Evolutionary conservation across 2,113 vertebrate species (phyloP), one percentile per base, ranked within the genome.

Genomic region (Urocolius indicus): DNA sequence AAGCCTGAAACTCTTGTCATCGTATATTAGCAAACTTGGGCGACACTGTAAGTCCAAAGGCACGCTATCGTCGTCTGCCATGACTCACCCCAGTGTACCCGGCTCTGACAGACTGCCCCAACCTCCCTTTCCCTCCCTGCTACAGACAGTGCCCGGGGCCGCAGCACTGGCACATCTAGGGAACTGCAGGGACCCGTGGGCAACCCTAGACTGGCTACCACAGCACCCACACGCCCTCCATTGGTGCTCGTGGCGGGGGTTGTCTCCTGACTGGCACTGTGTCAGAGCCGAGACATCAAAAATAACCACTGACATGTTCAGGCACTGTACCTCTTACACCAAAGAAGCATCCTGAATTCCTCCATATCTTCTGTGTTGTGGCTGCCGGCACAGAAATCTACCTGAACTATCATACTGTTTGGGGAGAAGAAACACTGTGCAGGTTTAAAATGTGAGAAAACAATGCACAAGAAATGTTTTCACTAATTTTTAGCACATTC

Each of bases 81-180:
- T 84, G 79, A 79, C 43, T 38, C 85, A 68, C 30, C 57, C 34
- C 34, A 22, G 48, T 20, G 65, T 66, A 58, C 57, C n/a, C 68
- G 11, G 5, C 59, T 49, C n/a, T 27, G 63, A 54, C n/a, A 54
- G 43, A n/a, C 21, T 36, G 30, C 41, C 43, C 41, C 57, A 87
- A 22, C 34, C 8, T 54, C 32, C 4, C 0, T 59, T 59, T 62
- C 41, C 46, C 8, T 61, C 41, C n/a, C 30, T 2, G 0, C 30
- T 49, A 26, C 41, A 75, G 19, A 11, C 1, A 0, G 32, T 10
- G 59, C 34, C 34, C 11, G 20, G 4, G 3, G 18, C 67, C 4
- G 3, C 1, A 2, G 61, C 1, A 0, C 29, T 22, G 36, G 22
- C 0, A 2, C 22, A 30, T 12, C 27, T 29, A 2, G 17, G 3